Percentiles rank a stretch among this genome's conserved stretches.
These are phyloP conservation scores for Altica lythri DNA, from an alignment of 2,888 invertebrate genomes.

Conservation along the genomic window DNA sequence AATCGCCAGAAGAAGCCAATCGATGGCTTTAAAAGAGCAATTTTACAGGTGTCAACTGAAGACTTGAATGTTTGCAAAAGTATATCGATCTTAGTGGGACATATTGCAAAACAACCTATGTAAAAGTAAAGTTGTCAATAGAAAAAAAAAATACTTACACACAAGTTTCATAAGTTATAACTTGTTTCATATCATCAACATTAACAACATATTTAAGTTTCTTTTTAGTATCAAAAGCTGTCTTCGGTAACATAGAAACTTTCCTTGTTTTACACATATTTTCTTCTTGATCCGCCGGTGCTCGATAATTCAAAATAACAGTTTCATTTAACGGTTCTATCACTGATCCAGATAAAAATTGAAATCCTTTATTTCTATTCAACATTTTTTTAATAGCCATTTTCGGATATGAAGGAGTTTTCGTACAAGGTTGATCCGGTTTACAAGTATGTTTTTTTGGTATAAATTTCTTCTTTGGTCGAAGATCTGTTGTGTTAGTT, in stretches of 20 bases:
- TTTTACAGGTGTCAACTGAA: too few species aligned
- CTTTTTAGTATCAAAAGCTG: slow-evolving; percentile 26
- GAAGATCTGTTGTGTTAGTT: background rate
- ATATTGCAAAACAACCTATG: too few species aligned
- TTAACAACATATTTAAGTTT: slow-evolving; percentile 29
- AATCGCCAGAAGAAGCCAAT: too few species aligned
- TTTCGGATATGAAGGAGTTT: slow-evolving; percentile 24
- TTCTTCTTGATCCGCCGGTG: slow-evolving; percentile 9
- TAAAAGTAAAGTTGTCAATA: too few species aligned
- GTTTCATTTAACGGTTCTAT: slow-evolving; percentile 21
- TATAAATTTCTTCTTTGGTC: slow-evolving; percentile 18
- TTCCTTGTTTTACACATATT: slow-evolving; percentile 30
- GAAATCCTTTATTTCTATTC: slow-evolving; percentile 24
- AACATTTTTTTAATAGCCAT: slow-evolving; percentile 20
- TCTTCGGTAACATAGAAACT: slow-evolving; percentile 20
- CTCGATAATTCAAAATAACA: slow-evolving; percentile 2
- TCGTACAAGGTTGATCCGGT: slow-evolving; percentile 20
- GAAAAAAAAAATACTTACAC: too few species aligned
- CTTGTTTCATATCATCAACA: slow-evolving; percentile 28
- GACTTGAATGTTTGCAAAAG: too few species aligned
- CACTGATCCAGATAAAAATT: slow-evolving; percentile 19
- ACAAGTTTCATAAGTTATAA: slow-evolving; percentile 29
- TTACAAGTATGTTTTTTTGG: slow-evolving; percentile 23
- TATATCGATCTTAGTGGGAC: too few species aligned
- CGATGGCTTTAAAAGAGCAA: too few species aligned